Evolutionary conservation across 2,888 invertebrate species (phyloP).

Genomic region (Strigamia maritima): DNA sequence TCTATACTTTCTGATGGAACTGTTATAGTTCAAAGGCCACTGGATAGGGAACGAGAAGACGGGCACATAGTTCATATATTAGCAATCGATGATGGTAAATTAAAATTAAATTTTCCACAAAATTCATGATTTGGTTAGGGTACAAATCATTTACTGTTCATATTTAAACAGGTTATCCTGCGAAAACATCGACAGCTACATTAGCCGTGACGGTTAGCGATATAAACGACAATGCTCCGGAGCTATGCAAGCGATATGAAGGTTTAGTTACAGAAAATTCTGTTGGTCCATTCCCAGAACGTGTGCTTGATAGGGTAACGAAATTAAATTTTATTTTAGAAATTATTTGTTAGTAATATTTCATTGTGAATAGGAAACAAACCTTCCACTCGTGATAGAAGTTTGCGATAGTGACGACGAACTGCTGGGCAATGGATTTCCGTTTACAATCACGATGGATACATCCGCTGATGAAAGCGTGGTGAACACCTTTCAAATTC

Average conservation of each 20-base stretch:
- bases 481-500: slow-evolving; percentile 56
- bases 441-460: slow-evolving; percentile 72
- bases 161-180: slow-evolving; percentile 46
- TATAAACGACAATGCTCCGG: slow-evolving; percentile 48
- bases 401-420: slow-evolving; percentile 45
- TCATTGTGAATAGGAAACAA: not conserved
- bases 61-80: slow-evolving; percentile 51
- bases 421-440: slow-evolving; percentile 67
- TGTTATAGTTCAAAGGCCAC: slow-evolving; percentile 49
- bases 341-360: not conserved
- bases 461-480: slow-evolving; percentile 67
- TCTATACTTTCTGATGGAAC: slow-evolving; percentile 51
- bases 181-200: slow-evolving; percentile 46
- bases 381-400: not conserved
- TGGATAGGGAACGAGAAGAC: slow-evolving; percentile 51
- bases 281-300: slow-evolving; percentile 43
- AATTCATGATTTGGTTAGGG: too few relatives aligned
- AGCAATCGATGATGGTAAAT: slow-evolving; percentile 50
- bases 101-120: not conserved
- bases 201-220: slow-evolving; percentile 47
- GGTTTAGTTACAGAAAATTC: slow-evolving; percentile 51
- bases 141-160: too few relatives aligned
- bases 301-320: slow-evolving; percentile 9
- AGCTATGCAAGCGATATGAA: slow-evolving; percentile 45
- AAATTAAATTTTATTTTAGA: not conserved